These are phyloP conservation scores for Atlantisia rogersi DNA, from an alignment of 2,113 vertebrate species.

Conservation along the genomic window DNA sequence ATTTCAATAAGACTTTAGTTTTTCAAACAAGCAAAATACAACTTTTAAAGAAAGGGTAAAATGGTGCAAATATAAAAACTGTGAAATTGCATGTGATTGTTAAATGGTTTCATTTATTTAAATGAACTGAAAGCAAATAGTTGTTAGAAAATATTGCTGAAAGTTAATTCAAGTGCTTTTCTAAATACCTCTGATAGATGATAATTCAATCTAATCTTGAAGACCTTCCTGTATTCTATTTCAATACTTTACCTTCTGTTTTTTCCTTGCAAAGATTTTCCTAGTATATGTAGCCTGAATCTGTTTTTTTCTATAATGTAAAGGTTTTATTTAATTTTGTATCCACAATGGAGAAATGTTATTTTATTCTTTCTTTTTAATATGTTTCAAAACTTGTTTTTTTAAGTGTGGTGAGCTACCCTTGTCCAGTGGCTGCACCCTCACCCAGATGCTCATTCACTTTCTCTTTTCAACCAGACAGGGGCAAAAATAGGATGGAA, in stretches of 20 bases:
- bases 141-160: not conserved
- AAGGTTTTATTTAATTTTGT: not conserved
- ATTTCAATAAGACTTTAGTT: not conserved
- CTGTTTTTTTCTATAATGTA: not conserved
- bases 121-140: not conserved
- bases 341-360: not conserved
- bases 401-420: not conserved
- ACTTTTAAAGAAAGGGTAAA: not conserved
- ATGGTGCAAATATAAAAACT: not conserved
- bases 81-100: not conserved
- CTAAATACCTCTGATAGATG: not conserved
- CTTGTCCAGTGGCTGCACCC: not conserved
- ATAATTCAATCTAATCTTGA: not conserved
- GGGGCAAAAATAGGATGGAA: not conserved
- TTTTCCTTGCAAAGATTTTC: not conserved
- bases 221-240: not conserved
- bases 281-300: not conserved
- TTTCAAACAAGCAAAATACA: not conserved
- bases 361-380: not conserved
- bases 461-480: not conserved
- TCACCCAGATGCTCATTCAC: not conserved
- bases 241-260: not conserved
- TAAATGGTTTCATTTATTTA: not conserved
- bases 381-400: not conserved
- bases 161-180: not conserved